Evolutionary conservation across 2,888 invertebrate species (phyloP).

Genomic region (Mythimna pallens): DNA sequence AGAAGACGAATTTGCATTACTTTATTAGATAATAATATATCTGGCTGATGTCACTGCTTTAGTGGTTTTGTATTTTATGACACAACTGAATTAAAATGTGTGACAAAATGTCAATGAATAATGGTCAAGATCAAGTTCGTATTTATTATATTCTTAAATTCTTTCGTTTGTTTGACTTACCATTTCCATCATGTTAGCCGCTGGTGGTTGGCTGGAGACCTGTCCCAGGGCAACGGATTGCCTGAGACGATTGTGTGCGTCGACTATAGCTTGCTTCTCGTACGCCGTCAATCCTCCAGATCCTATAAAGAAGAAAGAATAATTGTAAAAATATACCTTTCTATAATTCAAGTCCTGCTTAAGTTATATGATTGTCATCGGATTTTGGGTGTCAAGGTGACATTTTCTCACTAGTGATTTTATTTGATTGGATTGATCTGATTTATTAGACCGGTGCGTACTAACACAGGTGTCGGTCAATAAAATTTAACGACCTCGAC

Average conservation of each 20-base stretch:
- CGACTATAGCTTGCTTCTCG: slow-evolving; percentile 94
- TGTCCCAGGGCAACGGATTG: slow-evolving; percentile 95
- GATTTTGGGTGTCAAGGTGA: slow-evolving; percentile 71
- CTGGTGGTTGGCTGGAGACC: slow-evolving; percentile 94
- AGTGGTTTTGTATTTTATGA: slow-evolving; percentile 58
- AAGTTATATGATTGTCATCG: slow-evolving; percentile 19
- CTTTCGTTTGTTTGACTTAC: slow-evolving; percentile 83
- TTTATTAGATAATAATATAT: slow-evolving; percentile 50
- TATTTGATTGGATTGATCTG: slow-evolving; percentile 76
- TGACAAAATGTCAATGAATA: slow-evolving; percentile 59
- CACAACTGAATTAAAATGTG: slow-evolving; percentile 63
- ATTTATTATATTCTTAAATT: slow-evolving; percentile 35
- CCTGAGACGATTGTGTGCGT: slow-evolving; percentile 95
- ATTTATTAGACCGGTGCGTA: slow-evolving; percentile 83
- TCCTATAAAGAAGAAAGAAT: slow-evolving; percentile 79
- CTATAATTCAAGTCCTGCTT: background rate
- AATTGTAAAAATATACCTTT: slow-evolving; percentile 17
- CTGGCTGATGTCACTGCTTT: slow-evolving; percentile 59
- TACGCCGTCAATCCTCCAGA: slow-evolving; percentile 93
- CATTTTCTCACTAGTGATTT: slow-evolving; percentile 72
- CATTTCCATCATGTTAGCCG: slow-evolving; percentile 97
- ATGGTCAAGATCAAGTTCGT: slow-evolving; percentile 60
- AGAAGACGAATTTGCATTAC: slow-evolving; percentile 47
- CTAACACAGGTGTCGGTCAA: slow-evolving; percentile 84
- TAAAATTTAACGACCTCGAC: slow-evolving; percentile 87